These are phyloP conservation scores for Prunella himalayana DNA, from an alignment of 2,113 vertebrate species.

Conservation along the genomic window DNA sequence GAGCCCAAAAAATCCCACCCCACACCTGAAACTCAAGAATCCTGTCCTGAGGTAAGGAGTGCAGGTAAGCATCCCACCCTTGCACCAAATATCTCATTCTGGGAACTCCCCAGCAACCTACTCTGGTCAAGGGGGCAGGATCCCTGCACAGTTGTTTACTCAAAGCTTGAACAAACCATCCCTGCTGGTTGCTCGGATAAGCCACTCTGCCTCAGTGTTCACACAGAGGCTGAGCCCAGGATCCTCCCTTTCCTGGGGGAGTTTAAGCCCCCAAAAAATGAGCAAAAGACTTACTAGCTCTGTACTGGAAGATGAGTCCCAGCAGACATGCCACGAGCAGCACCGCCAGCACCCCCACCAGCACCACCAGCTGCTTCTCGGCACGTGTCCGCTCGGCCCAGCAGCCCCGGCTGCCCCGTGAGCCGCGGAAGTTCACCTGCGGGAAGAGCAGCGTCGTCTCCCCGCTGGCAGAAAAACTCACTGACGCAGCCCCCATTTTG, in stretches of 20 bases:
- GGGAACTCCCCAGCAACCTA: background rate
- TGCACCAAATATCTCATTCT: fast-evolving
- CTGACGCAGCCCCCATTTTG: background rate
- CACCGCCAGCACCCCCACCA: slow-evolving; percentile 64
- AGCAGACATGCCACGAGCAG: slow-evolving; percentile 77
- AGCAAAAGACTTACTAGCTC: slow-evolving; percentile 76
- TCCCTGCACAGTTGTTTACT: fast-evolving
- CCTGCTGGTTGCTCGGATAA: fast-evolving
- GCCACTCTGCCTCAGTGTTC: background rate
- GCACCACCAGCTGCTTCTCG: slow-evolving; percentile 79
- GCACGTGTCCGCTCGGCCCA: slow-evolving; percentile 74
- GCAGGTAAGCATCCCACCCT: background rate
- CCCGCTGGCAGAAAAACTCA: background rate
- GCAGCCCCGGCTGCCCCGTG: slow-evolving; percentile 60
- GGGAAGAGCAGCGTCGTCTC: background rate
- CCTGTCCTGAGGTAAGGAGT: fast-evolving
- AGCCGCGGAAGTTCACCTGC: slow-evolving; percentile 80
- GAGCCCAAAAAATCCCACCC: background rate
- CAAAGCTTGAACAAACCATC: background rate
- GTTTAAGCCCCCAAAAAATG: background rate
- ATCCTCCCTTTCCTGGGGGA: background rate
- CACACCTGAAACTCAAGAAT: background rate
- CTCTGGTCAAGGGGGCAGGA: fast-evolving
- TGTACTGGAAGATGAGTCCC: slow-evolving; percentile 80
- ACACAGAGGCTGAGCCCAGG: background rate